phyloP scores from a whole-genome alignment of 2,888 invertebrate genomes.

The Oconnorella tubifera region DNA sequence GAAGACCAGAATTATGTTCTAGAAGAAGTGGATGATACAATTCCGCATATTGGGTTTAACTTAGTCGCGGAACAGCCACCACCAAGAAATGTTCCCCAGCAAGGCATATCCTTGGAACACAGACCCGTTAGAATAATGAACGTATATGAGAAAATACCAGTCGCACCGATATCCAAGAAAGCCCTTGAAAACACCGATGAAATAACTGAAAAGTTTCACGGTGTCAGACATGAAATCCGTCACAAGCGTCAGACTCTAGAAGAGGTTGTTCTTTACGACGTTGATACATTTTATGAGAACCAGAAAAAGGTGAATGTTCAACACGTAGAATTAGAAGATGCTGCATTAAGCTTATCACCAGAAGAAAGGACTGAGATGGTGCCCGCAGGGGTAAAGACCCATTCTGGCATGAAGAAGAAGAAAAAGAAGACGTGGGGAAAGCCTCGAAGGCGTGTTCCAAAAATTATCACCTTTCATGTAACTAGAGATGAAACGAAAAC shows the following conservation, averaged over 20 bases:
- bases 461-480: not conserved
- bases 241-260: conserved; percentile 5
- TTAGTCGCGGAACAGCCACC: not conserved
- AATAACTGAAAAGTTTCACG: not conserved
- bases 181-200: not conserved
- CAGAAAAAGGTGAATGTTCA: not conserved
- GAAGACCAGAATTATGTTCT: too few relatives aligned
- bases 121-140: not conserved
- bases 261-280: conserved; percentile 9
- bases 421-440: conserved; percentile 11
- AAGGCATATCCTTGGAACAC: not conserved
- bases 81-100: not conserved
- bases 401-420: not conserved
- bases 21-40: too few relatives aligned
- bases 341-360: not conserved
- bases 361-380: not conserved
- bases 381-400: not conserved
- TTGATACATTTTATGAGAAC: conserved; percentile 15
- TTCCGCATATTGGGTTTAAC: not conserved
- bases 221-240: conserved; percentile 5
- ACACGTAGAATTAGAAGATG: too few relatives aligned
- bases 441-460: conserved; percentile 4
- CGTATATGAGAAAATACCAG: not conserved
- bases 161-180: not conserved
- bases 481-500: not conserved